Base-by-base conservation (phyloP, 1,140 invertebrate genomes). In the Wiebesia pumilae region DNA sequence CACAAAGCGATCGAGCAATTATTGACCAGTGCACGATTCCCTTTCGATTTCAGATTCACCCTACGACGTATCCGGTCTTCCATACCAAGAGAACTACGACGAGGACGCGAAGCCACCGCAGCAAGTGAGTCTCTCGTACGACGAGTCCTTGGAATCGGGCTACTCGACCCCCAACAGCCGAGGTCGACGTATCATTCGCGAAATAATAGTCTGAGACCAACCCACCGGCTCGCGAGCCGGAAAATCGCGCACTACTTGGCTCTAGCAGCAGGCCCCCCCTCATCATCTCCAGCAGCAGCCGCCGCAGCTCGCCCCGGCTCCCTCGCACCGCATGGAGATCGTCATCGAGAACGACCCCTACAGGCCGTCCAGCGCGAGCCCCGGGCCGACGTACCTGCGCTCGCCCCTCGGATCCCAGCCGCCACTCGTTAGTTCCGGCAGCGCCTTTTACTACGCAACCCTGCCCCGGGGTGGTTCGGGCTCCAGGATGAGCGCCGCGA, bases 111-210 rank as follows among this genome's bases (percentile, higher is more conserved):
- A 97, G 91, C 96, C 96, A n/a, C 96, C 96, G 80, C 96, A 97
- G 90, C 97, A 97, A 92, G 95, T 97, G 90, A 97, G 97, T 73
- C 95, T 98, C 84, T 97, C 97, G 90, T 98, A 98, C 93, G 98
- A 98, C 93, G 97, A 98, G 93, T 97, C 97, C 88, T 95, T 98
- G 24, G 97, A 98, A 93, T 98, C 97, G 78, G 98, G 97, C 16
- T 98, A 98, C 93, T 98, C 97, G 69, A 98, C 97, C 84, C 98
- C 97, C 67, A 98, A 98, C 94, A 97, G 97, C 88, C 96, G 97
- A 90, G 97, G 97, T 89, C 95, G 97, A 83, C 94, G 98, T 91
- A 97, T 98, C 91, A 98, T 98, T 90, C 95, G 98, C 86, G 98
- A 98, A 93, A 98, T 98, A 92, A 98, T 98, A 93, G 98, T 99